Percentiles rank a stretch among this genome's conserved stretches.
Evolutionary conservation across 2,888 invertebrate genomes (phyloP).

Genomic region (Agrochola circellaris): DNA sequence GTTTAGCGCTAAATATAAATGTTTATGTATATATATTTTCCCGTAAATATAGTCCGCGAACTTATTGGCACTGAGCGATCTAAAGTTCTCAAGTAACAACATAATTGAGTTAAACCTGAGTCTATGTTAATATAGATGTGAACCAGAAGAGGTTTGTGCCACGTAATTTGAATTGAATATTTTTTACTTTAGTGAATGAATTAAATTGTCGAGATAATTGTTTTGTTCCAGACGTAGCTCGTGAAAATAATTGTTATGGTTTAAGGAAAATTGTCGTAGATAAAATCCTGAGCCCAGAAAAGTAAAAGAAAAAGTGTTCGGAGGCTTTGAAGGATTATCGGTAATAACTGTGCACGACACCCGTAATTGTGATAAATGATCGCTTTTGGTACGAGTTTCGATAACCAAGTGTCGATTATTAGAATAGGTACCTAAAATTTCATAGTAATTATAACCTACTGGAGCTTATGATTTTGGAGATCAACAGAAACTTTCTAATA

Average conservation of each 20-base stretch:
- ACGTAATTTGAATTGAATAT: not conserved
- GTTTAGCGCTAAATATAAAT: too few relatives aligned
- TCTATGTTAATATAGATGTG: conserved; percentile 4
- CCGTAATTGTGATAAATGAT: conserved; percentile 10
- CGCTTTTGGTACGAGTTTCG: not conserved
- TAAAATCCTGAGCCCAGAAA: not conserved
- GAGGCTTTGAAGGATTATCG: conserved; percentile 9
- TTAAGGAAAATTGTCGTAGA: conserved; percentile 3
- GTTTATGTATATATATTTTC: not conserved
- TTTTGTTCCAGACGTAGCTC: conserved; percentile 5
- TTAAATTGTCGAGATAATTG: conserved; percentile 10
- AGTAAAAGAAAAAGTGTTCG: conserved; percentile 38
- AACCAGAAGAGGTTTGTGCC: not conserved
- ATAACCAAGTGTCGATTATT: not conserved
- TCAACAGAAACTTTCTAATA: too few relatives aligned
- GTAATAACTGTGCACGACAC: conserved; percentile 13
- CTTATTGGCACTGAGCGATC: conserved; percentile 16
- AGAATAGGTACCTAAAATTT: not conserved
- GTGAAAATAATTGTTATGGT: conserved; percentile 21
- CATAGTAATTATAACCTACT: not conserved
- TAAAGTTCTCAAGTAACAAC: not conserved
- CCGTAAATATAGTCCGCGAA: conserved; percentile 8
- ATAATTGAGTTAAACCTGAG: conserved; percentile 15
- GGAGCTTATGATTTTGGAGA: not conserved
- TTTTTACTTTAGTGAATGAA: not conserved